Evolutionary conservation across 35 echinoderm and acorn worm genomes (phyloP).

Genomic region (Heliocidaris tuberculata): DNA sequence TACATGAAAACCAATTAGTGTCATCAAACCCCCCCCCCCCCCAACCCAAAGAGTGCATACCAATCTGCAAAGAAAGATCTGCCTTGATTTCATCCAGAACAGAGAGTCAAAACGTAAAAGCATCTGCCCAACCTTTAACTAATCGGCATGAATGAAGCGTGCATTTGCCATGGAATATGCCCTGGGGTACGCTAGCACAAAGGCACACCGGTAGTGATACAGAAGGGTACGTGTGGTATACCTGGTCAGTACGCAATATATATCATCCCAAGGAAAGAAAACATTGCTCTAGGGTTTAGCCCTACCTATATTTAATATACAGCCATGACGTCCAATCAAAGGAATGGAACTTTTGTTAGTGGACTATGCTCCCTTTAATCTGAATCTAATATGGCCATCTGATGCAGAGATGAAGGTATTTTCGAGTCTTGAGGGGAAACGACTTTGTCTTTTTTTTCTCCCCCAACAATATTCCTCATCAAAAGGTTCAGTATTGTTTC

Average conservation of each 20-base stretch:
- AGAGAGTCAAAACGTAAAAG: neutral
- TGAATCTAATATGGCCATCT: neutral
- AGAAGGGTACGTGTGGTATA: neutral
- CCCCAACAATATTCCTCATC: neutral
- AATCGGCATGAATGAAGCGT: neutral
- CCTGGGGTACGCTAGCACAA: neutral
- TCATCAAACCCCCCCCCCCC: neutral
- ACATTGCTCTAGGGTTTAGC: neutral
- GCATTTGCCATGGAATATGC: neutral
- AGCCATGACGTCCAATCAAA: neutral
- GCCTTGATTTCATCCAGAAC: neutral
- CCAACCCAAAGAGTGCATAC: neutral
- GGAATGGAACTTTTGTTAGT: slow-evolving; percentile 2
- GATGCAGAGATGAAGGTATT: neutral
- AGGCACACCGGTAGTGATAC: neutral
- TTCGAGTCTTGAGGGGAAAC: neutral
- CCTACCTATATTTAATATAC: neutral
- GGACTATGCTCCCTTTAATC: neutral
- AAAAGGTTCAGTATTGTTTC: neutral
- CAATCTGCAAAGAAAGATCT: neutral
- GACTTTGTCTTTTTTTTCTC: neutral
- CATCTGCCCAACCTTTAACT: neutral
- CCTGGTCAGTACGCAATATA: neutral
- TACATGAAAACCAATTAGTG: neutral
- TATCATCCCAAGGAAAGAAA: neutral